These are phyloP conservation scores for Ditylenchus weischeri DNA, from an alignment of 2,888 invertebrate genomes.

Conservation along the genomic window DNA sequence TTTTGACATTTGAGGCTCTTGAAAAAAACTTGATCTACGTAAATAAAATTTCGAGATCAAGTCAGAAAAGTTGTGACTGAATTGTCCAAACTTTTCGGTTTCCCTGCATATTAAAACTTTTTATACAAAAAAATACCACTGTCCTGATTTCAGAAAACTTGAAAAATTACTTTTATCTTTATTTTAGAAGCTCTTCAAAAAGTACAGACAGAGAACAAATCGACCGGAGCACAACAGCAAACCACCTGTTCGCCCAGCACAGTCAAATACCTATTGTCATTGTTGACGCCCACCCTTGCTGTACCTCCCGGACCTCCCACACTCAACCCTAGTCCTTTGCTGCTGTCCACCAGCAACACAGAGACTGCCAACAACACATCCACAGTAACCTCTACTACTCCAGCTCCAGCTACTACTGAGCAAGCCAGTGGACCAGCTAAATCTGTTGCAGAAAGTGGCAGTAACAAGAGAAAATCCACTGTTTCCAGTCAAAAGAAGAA, in stretches of 20 bases:
- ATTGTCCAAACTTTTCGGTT: no score
- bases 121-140: no score
- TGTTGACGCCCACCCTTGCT: conserved; percentile 4
- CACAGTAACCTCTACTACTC: not conserved
- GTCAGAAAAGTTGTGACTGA: no score
- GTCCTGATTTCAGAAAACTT: no score
- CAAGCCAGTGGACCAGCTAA: no score
- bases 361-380: not conserved
- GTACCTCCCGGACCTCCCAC: not conserved
- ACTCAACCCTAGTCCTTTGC: not conserved
- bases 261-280: not conserved
- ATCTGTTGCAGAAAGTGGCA: no score
- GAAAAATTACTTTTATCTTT: not conserved
- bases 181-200: conserved; percentile 11
- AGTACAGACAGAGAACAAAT: conserved; percentile 1
- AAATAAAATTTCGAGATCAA: no score
- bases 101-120: no score
- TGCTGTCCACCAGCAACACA: conserved; percentile 4
- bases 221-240: not conserved
- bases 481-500: not conserved
- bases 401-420: not conserved
- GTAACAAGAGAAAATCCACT: not conserved
- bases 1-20: no score
- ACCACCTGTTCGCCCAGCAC: conserved; percentile 1
- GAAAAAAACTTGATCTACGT: no score